Conservation (phyloP, 2,888 invertebrate genomes). For the Hemistola chrysoprasaria region DNA sequence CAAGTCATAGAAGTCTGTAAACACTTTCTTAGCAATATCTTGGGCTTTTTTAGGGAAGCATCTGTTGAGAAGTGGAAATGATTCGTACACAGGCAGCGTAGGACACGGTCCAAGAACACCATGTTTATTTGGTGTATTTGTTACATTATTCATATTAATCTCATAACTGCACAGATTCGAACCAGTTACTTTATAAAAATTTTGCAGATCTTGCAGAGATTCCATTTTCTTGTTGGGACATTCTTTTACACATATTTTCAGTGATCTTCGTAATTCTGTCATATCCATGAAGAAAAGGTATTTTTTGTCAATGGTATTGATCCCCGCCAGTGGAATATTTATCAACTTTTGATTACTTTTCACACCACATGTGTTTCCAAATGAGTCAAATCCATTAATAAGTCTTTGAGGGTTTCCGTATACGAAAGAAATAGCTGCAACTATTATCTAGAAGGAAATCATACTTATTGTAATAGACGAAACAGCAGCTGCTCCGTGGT, state of each 20-base stretch:
- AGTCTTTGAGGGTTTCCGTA: conserved; percentile 93
- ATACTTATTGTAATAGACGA: conserved; percentile 6
- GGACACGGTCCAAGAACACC: conserved; percentile 89
- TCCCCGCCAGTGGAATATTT: conserved; percentile 89
- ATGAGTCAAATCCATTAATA: conserved; percentile 96
- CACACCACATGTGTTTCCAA: conserved; percentile 96
- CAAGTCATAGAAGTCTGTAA: conserved; percentile 88
- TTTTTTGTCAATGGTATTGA: conserved; percentile 89
- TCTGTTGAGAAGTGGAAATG: conserved; percentile 91
- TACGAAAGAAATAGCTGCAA: conserved; percentile 93
- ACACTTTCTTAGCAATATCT: conserved; percentile 84
- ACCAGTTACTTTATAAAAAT: conserved; percentile 87
- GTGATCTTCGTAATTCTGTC: conserved; percentile 86
- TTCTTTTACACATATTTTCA: conserved; percentile 94
- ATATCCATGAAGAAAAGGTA: conserved; percentile 93
- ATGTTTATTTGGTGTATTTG: conserved; percentile 57
- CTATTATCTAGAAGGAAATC: conserved; percentile 83
- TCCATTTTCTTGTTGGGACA: conserved; percentile 88
- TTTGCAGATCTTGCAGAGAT: conserved; percentile 85
- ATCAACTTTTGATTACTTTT: conserved; percentile 88
- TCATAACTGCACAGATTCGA: conserved; percentile 90
- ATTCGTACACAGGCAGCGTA: conserved; percentile 88
- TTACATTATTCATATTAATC: conserved; percentile 80
- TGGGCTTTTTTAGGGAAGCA: conserved; percentile 91
- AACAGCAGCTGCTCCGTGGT: too few relatives aligned